Evolutionary conservation across 2,113 vertebrate genomes (phyloP).

Genomic region (Pangasianodon gigas): DNA sequence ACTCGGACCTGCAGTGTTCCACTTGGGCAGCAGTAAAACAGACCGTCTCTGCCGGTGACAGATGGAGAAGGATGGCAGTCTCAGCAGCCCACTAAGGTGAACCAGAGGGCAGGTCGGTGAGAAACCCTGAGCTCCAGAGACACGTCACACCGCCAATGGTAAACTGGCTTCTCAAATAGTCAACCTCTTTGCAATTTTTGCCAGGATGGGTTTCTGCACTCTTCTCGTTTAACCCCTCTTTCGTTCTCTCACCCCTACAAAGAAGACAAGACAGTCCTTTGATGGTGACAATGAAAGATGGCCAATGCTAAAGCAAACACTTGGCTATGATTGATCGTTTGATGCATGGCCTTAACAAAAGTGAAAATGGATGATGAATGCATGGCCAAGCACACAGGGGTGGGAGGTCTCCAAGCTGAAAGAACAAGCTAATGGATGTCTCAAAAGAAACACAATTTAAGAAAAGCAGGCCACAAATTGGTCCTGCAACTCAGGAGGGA

Average conservation of each 20-base stretch:
- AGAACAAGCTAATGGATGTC: slow-evolving; percentile 44
- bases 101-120: slow-evolving; percentile 61
- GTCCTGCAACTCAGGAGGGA: neutral
- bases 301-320: slow-evolving; percentile 60
- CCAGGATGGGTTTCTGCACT: slow-evolving; percentile 25
- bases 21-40: slow-evolving; percentile 47
- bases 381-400: slow-evolving; percentile 35
- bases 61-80: slow-evolving; percentile 58
- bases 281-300: slow-evolving; percentile 67
- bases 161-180: slow-evolving; percentile 2
- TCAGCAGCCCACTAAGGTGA: slow-evolving; percentile 60
- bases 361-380: slow-evolving; percentile 64
- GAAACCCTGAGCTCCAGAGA: slow-evolving; percentile 45
- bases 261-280: slow-evolving; percentile 59
- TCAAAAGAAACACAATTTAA: slow-evolving; percentile 15
- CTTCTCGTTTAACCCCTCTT: slow-evolving; percentile 42
- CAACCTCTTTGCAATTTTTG: neutral
- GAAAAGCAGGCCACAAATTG: slow-evolving; percentile 14
- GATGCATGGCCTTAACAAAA: slow-evolving; percentile 59
- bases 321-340: slow-evolving; percentile 62
- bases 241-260: slow-evolving; percentile 45
- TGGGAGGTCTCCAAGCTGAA: slow-evolving; percentile 33
- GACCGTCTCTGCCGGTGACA: slow-evolving; percentile 54
- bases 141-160: slow-evolving; percentile 13
- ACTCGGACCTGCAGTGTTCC: slow-evolving; percentile 45